These are phyloP conservation scores for Tychaedon coryphoeus DNA, from an alignment of 2,113 vertebrate genomes.

Conservation along the genomic window DNA sequence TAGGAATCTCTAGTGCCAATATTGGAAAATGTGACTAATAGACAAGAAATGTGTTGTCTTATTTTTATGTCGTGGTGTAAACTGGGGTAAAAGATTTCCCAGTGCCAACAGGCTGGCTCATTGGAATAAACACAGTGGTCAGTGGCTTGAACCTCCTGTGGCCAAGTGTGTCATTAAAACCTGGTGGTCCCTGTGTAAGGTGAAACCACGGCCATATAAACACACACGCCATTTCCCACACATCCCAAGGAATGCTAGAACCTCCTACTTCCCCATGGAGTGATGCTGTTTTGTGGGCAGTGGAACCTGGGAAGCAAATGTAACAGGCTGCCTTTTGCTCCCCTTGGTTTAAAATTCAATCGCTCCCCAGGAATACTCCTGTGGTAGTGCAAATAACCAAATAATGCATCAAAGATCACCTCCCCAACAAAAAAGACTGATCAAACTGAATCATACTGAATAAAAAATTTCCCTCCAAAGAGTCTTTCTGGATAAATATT, in stretches of 20 bases:
- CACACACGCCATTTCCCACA: slow-evolving; percentile 68
- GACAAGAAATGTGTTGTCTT: slow-evolving; percentile 65
- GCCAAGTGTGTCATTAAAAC: slow-evolving; percentile 71
- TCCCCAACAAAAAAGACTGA: background rate
- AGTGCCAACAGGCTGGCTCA: slow-evolving; percentile 54
- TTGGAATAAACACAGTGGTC: slow-evolving; percentile 70
- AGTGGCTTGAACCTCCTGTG: slow-evolving; percentile 68
- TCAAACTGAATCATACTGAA: background rate
- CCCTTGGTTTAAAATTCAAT: background rate
- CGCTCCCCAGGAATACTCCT: background rate
- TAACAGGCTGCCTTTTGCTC: slow-evolving; percentile 38
- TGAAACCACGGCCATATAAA: slow-evolving; percentile 72
- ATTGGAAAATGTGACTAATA: slow-evolving; percentile 8
- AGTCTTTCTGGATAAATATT: background rate
- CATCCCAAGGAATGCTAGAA: slow-evolving; percentile 55
- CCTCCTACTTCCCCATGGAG: slow-evolving; percentile 40
- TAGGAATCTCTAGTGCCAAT: background rate
- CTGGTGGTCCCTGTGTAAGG: slow-evolving; percentile 73
- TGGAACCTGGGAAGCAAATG: slow-evolving; percentile 18
- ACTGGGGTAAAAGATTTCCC: slow-evolving; percentile 57
- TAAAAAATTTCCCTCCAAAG: background rate
- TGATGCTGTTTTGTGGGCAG: slow-evolving; percentile 47
- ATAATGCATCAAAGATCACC: background rate
- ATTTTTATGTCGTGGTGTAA: slow-evolving; percentile 40
- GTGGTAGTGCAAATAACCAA: background rate